Conservation (phyloP, 2,888 invertebrate genomes). For the Apoda limacodes region DNA sequence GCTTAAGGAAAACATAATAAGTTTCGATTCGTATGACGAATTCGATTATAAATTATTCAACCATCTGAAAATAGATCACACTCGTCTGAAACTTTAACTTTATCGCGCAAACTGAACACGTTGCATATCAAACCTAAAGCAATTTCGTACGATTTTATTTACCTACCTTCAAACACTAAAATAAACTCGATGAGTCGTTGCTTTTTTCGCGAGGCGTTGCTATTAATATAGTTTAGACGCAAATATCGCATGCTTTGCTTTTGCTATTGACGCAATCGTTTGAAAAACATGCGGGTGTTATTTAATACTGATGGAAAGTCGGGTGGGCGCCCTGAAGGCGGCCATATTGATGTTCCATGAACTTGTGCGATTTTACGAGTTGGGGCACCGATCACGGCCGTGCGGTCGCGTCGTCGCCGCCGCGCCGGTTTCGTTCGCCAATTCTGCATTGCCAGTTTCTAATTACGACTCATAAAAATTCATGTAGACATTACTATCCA, state of each 20-base stretch:
- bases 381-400: conserved; percentile 16
- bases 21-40: conserved; percentile 47
- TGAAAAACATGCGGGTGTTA: conserved; percentile 60
- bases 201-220: conserved; percentile 59
- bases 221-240: conserved; percentile 59
- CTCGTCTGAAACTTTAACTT: conserved; percentile 32
- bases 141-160: conserved; percentile 58
- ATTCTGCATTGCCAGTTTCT: no score
- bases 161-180: conserved; percentile 49
- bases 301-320: conserved; percentile 53
- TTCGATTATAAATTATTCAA: conserved; percentile 55
- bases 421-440: no score
- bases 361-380: conserved; percentile 37
- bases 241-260: conserved; percentile 58
- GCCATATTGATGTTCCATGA: conserved; percentile 40
- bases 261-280: conserved; percentile 63
- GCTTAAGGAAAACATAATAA: conserved; percentile 53
- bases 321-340: conserved; percentile 35
- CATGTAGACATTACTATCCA: conserved; percentile 48
- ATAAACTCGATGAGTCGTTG: conserved; percentile 56
- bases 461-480: conserved; percentile 37
- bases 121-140: conserved; percentile 36
- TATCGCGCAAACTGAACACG: conserved; percentile 43
- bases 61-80: conserved; percentile 41
- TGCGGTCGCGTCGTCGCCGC: no score